These are phyloP conservation scores for Sesia apiformis DNA, from an alignment of 2,888 invertebrate species.

Conservation along the genomic window DNA sequence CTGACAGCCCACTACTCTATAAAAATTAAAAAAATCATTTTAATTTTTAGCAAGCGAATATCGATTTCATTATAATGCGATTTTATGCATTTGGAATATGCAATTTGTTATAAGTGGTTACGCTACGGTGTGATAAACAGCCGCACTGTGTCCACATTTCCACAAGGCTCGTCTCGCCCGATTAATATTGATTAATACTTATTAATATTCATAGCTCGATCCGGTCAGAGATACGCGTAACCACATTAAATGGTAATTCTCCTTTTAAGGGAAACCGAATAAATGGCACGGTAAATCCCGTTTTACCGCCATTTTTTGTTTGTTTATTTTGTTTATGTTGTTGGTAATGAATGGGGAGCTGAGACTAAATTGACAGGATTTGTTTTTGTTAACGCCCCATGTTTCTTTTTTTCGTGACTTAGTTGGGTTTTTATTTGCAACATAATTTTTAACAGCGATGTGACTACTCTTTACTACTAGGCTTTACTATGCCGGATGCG, in stretches of 20 bases:
- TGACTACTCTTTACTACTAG: no score
- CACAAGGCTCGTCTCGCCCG: conserved; percentile 5
- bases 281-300: conserved; percentile 24
- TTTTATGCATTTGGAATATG: no score
- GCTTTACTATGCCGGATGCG: no score
- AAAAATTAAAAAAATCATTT: no score
- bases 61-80: no score
- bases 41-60: no score
- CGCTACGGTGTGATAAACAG: neutral
- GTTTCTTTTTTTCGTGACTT: no score
- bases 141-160: conserved; percentile 2
- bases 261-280: conserved; percentile 24
- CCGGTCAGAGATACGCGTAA: conserved; percentile 14
- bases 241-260: conserved; percentile 27
- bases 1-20: no score
- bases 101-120: no score
- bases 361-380: neutral
- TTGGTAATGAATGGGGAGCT: neutral
- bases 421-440: no score
- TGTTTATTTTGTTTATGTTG: neutral
- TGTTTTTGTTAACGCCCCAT: no score
- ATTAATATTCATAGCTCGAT: conserved; percentile 29
- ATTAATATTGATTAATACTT: conserved; percentile 25
- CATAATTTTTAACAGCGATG: no score
- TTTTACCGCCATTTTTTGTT: conserved; percentile 15